These are phyloP conservation scores for Zygaena filipendulae DNA, from an alignment of 2,888 invertebrate species.

Conservation along the genomic window DNA sequence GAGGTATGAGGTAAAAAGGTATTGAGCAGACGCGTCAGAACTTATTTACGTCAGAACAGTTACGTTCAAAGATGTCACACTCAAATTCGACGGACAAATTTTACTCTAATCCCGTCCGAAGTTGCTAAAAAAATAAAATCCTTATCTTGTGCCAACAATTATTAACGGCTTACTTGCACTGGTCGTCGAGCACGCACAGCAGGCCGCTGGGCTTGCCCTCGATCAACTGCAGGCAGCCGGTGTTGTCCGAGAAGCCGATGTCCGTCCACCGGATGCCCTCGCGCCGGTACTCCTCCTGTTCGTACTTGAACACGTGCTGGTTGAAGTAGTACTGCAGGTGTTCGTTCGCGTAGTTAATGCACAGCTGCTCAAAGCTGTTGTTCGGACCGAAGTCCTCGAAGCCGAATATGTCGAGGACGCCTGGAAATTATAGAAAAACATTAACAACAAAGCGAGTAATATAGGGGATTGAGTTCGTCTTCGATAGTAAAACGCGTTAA, in stretches of 20 bases:
- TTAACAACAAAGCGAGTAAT: too few relatives aligned
- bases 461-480: neutral
- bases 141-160: too few relatives aligned
- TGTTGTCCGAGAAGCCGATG: constrained; percentile 96
- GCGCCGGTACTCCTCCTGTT: constrained; percentile 94
- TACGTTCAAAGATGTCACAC: too few relatives aligned
- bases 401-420: constrained; percentile 96
- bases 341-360: constrained; percentile 98
- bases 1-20: too few relatives aligned
- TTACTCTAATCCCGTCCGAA: too few relatives aligned
- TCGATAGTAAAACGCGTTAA: too few relatives aligned
- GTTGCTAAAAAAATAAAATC: too few relatives aligned
- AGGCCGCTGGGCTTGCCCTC: constrained; percentile 92
- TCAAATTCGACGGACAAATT: too few relatives aligned
- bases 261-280: constrained; percentile 96
- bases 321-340: constrained; percentile 98
- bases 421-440: constrained; percentile 35
- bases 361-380: constrained; percentile 96
- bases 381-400: constrained; percentile 94
- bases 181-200: constrained; percentile 92
- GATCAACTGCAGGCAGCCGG: constrained; percentile 91
- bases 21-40: too few relatives aligned
- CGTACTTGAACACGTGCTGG: constrained; percentile 98
- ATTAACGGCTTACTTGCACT: constrained; percentile 96
- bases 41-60: too few relatives aligned